Base-by-base conservation (phyloP, 2,888 invertebrate genomes). In the Altica lythri region DNA sequence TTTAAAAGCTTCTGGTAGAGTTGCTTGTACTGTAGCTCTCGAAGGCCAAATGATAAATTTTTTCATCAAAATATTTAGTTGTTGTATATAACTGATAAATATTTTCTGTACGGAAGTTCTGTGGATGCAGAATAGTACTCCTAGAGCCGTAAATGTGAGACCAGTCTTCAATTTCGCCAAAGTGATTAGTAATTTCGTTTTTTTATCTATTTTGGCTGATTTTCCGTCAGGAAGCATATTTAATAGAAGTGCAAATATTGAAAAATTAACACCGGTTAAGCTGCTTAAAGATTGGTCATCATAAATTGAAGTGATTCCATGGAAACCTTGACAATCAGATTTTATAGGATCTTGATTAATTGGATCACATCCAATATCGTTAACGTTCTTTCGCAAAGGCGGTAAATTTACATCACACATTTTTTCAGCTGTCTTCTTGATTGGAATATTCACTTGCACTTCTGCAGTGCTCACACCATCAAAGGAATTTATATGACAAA, bases 31-130 rank as follows among this genome's bases (percentile, higher is more conserved):
- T 25, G 27, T 45, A 14, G 10, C 10, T 40, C 29, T 37, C 6
- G 30, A 37, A 2, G 55, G 50, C 55, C 50, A 55, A 30, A 32
- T 38, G 25, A 51, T n/a, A 37, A 55, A 60, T 53, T 60, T 56
- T 43, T 27, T 40, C 14, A 43, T n/a, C 27, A 27, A 27, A 9
- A 27, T 27, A 27, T 27, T 27, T 27, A 27, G n/a, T 27, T 27
- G 6, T n/a, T 27, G 9, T 27, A 27, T 2, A 5, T 6, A 2
- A n/a, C n/a, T 27, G 6, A 27, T n/a, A 27, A 27, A 27, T 27
- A 27, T 27, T 27, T n/a, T 8, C 2, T 27, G 27, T n/a, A 27
- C 9, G n/a, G n/a, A n/a, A n/a, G n/a, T n/a, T 6, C 22, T 4
- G 8, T 22, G 22, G 8, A 22, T 22, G 8, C 8, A 5, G 8